Evolutionary conservation across 2,113 vertebrate genomes (phyloP).

Genomic region (Arvicanthis niloticus): DNA sequence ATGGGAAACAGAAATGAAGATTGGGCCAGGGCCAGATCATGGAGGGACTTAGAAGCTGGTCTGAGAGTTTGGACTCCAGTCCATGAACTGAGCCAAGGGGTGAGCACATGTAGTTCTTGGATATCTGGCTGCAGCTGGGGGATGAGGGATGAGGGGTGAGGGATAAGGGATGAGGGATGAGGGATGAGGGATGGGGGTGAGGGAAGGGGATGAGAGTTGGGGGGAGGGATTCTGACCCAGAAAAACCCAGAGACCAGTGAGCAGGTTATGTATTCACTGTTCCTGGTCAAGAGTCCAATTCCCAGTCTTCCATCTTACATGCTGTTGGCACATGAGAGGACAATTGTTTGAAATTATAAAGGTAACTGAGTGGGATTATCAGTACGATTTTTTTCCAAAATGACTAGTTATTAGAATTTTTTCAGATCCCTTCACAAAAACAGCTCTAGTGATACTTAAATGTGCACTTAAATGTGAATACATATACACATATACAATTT

Average conservation of each 20-base stretch:
- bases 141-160: too few relatives aligned
- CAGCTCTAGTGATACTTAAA: not conserved
- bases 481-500: not conserved
- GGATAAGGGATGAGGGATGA: too few relatives aligned
- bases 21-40: not conserved
- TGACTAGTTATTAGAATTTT: not conserved
- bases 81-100: not conserved
- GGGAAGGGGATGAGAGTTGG: too few relatives aligned
- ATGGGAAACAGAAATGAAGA: conserved; percentile 35
- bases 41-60: not conserved
- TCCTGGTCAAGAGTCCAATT: not conserved
- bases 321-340: not conserved
- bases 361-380: not conserved
- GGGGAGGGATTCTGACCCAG: not conserved
- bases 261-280: not conserved
- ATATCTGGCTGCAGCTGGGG: not conserved
- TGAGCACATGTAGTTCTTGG: not conserved
- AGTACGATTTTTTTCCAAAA: conserved; percentile 47
- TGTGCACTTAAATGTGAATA: not conserved
- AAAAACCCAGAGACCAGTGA: not conserved
- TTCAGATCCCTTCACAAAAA: not conserved
- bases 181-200: not conserved
- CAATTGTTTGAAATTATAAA: conserved; percentile 18
- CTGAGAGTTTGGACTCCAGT: not conserved
- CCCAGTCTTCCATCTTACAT: not conserved